Percentiles rank a stretch among this genome's conserved stretches.
Evolutionary conservation across 2,797 vertebrate genomes (phyloP).

Genomic region (Brachymystax lenok): DNA sequence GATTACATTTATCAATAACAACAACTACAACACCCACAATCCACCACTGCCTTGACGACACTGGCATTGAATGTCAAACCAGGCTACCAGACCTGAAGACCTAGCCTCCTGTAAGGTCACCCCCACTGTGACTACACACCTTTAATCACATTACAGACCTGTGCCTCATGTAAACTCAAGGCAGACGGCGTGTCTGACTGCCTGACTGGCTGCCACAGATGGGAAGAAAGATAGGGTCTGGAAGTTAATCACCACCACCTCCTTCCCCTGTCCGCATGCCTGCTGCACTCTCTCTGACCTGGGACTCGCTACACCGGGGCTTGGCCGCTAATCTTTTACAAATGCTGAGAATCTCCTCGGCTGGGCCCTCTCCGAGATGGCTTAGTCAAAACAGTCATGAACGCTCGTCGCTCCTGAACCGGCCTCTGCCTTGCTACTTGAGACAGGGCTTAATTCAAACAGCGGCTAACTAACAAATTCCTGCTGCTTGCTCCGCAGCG

Average conservation of each 20-base stretch:
- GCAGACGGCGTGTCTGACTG: conserved; percentile 56
- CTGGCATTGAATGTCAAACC: conserved; percentile 46
- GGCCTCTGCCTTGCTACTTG: conserved; percentile 49
- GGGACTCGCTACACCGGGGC: conserved; percentile 65
- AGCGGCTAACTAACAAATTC: conserved; percentile 78
- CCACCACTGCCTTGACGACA: conserved; percentile 19
- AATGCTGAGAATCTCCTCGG: conserved; percentile 79
- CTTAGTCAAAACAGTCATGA: conserved; percentile 79
- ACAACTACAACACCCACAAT: background rate
- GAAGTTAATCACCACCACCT: conserved; percentile 28
- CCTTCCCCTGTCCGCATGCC: conserved; percentile 44
- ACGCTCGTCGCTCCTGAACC: conserved; percentile 59
- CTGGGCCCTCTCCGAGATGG: conserved; percentile 69
- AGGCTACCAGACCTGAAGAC: conserved; percentile 41
- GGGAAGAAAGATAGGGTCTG: conserved; percentile 50
- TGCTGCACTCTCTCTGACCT: conserved; percentile 75
- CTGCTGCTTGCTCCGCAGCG: conserved; percentile 72
- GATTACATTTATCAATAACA: background rate
- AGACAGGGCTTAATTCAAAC: conserved; percentile 62
- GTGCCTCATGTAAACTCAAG: conserved; percentile 54
- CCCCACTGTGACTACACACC: conserved; percentile 28
- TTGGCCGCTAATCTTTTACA: conserved; percentile 78
- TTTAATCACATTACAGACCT: conserved; percentile 69
- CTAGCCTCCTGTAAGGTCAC: conserved; percentile 40
- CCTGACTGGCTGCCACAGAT: conserved; percentile 54